Evolutionary conservation across 2,888 invertebrate genomes (phyloP).

Genomic region (Pardosa pseudoannulata): DNA sequence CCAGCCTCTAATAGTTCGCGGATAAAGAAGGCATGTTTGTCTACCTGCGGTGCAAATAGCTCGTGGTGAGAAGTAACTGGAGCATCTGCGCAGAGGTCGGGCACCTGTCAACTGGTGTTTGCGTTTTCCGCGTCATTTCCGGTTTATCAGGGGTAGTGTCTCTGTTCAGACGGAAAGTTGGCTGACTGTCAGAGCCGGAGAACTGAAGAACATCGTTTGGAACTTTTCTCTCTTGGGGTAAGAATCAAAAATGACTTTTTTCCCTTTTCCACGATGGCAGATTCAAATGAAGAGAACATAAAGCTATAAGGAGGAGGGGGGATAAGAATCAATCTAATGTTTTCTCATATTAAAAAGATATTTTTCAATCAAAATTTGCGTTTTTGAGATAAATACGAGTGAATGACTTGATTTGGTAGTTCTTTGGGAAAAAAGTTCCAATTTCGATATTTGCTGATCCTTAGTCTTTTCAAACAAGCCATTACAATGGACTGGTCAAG

Average conservation of each 20-base stretch:
- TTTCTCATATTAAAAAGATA: no score
- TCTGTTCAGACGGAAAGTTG: neutral
- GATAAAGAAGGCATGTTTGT: neutral
- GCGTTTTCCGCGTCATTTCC: neutral
- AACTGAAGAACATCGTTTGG: constrained; percentile 12
- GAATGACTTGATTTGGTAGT: no score
- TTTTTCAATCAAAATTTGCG: no score
- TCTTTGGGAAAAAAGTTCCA: no score
- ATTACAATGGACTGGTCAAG: no score
- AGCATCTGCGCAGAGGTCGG: constrained; percentile 9
- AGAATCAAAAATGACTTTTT: constrained; percentile 1
- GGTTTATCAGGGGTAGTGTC: neutral
- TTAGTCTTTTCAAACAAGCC: no score
- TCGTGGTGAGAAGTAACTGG: neutral
- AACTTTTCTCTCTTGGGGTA: constrained; percentile 42
- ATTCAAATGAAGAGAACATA: no score
- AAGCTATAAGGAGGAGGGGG: no score
- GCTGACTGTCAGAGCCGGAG: constrained; percentile 22
- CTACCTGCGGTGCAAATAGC: constrained; percentile 1
- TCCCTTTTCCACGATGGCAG: no score
- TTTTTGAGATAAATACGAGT: no score
- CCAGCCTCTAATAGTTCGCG: neutral
- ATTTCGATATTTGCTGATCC: no score
- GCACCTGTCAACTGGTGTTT: constrained; percentile 8
- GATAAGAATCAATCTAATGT: no score